Evolutionary conservation across 1,140 invertebrate species (phyloP).

Genomic region (Drosophila lacteicornis): DNA sequence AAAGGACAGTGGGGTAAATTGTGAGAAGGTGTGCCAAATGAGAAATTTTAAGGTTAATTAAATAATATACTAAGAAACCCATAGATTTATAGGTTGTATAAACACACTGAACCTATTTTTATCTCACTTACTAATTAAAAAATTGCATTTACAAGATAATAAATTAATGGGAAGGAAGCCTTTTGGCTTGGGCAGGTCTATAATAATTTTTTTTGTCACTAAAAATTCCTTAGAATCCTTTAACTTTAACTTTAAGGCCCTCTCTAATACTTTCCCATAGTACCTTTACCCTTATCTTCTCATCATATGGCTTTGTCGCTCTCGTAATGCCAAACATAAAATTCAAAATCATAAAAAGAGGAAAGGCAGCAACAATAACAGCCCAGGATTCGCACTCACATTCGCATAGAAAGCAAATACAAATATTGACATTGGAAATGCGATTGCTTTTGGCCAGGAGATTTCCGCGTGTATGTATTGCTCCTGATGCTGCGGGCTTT

Average conservation of each 20-base stretch:
- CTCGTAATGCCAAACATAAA: slow-evolving; percentile 56
- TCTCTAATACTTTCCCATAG: slow-evolving; percentile 14
- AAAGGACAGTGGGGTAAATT: slow-evolving; percentile 1
- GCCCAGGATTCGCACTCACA: slow-evolving; percentile 58
- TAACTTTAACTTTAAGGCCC: background rate
- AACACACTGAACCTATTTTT: background rate
- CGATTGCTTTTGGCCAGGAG: slow-evolving; percentile 61
- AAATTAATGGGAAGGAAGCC: too few relatives aligned
- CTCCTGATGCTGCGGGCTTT: background rate
- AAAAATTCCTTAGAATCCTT: too few relatives aligned
- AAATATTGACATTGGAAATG: slow-evolving; percentile 82
- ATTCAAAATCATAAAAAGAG: slow-evolving; percentile 71
- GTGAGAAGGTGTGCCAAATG: too few relatives aligned
- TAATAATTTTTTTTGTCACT: too few relatives aligned
- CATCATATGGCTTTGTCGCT: slow-evolving; percentile 25
- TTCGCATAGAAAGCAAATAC: slow-evolving; percentile 81
- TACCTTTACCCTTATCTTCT: slow-evolving; percentile 4
- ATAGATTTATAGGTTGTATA: background rate
- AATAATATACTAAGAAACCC: too few relatives aligned
- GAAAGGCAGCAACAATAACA: slow-evolving; percentile 62
- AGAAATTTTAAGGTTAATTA: too few relatives aligned
- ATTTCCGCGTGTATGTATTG: slow-evolving; percentile 18
- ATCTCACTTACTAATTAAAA: too few relatives aligned
- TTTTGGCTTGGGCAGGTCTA: too few relatives aligned
- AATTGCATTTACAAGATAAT: too few relatives aligned